These are phyloP conservation scores for Drosophila kikkawai DNA, from an alignment of 1,140 invertebrate species.

Conservation along the genomic window DNA sequence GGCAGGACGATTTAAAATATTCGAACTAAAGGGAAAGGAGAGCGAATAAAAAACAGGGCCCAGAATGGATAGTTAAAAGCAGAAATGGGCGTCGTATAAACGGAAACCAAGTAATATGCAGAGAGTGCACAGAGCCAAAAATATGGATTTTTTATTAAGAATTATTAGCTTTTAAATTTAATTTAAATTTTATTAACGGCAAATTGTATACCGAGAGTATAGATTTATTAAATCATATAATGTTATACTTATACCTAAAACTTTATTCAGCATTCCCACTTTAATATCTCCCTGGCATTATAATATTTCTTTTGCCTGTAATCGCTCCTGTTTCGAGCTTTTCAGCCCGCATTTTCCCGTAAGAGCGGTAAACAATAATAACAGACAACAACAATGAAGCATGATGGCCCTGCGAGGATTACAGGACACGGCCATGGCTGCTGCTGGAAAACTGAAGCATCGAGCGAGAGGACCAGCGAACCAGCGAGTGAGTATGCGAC, in stretches of 20 bases:
- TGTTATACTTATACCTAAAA: background rate
- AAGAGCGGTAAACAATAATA: conserved; percentile 77
- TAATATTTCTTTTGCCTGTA: conserved; percentile 38
- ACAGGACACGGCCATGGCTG: conserved; percentile 58
- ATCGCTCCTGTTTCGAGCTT: conserved; percentile 20
- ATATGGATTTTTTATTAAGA: background rate
- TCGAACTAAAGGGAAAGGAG: conserved; percentile 44
- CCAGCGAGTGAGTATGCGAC: conserved; percentile 56
- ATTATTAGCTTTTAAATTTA: background rate
- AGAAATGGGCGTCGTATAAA: conserved; percentile 19
- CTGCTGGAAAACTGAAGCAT: conserved; percentile 32
- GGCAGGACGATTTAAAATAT: conserved; percentile 58
- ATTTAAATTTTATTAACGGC: background rate
- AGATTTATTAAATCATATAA: background rate
- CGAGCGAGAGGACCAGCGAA: conserved; percentile 14
- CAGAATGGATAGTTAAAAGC: conserved; percentile 25
- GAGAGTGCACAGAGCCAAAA: background rate
- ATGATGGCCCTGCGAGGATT: conserved; percentile 69
- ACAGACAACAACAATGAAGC: conserved; percentile 63
- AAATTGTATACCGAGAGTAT: no score
- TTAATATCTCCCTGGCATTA: background rate
- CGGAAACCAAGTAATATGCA: conserved; percentile 37
- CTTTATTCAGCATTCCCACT: background rate
- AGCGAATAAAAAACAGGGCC: background rate
- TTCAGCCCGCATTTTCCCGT: conserved; percentile 53